A percentile compares a stretch with the other conserved stretches of the same genome.
Evolutionary conservation across 2,888 invertebrate species (phyloP).

Genomic region (Pristionchus arcanus): DNA sequence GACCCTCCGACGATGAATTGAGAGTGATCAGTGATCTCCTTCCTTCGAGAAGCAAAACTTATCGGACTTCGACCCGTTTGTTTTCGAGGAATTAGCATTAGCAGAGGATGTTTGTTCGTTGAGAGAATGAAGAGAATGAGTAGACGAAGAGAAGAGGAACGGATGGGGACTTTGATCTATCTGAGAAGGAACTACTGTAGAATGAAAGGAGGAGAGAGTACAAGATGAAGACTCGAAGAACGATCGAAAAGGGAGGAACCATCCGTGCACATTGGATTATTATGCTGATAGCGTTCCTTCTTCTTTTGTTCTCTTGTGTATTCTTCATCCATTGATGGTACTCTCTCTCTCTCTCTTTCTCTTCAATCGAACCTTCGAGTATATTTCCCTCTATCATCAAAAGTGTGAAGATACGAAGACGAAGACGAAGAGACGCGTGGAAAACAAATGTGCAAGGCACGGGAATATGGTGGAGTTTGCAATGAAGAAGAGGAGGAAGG

Average conservation of each 20-base stretch:
- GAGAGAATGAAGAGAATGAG: not conserved
- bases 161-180: not conserved
- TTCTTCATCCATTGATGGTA: not conserved
- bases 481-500: not conserved
- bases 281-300: not conserved
- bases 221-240: not conserved
- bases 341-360: not conserved
- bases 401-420: slow-evolving; percentile 28
- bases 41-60: not conserved
- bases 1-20: not conserved
- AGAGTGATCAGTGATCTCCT: not conserved
- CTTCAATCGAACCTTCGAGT: not conserved
- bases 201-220: not conserved
- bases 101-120: slow-evolving; percentile 5
- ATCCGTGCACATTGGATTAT: not conserved
- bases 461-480: slow-evolving; percentile 13
- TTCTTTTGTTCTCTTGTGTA: not conserved
- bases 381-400: not conserved
- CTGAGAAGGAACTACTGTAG: not conserved
- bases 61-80: slow-evolving; percentile 5
- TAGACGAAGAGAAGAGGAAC: not conserved
- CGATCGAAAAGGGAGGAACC: not conserved
- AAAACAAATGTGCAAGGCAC: slow-evolving; percentile 33
- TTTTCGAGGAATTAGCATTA: slow-evolving; percentile 20
- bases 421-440: not conserved